Percentiles rank a stretch among this genome's conserved stretches.
Evolutionary conservation across 35 echinoderm and acorn worm species (phyloP).

Genomic region (Hemicentrotus pulcherrimus): DNA sequence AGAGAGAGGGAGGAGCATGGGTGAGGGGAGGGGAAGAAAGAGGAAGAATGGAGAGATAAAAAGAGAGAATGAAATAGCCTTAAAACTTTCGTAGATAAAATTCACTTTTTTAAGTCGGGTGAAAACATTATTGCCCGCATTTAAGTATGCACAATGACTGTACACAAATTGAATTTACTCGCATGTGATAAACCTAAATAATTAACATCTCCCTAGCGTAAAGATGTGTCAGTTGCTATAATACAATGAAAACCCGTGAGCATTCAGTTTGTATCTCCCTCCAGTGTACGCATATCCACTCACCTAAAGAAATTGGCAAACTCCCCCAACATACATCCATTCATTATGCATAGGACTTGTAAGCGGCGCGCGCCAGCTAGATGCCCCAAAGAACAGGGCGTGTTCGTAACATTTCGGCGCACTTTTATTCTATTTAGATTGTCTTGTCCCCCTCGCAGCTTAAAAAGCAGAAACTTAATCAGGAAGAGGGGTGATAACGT

Average conservation of each 20-base stretch:
- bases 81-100: too few species aligned
- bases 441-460: neutral
- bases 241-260: too few species aligned
- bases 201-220: neutral
- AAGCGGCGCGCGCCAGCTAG: neutral
- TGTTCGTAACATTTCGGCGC: neutral
- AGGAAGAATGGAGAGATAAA: neutral
- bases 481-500: neutral
- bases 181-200: conserved; percentile 10
- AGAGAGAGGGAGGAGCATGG: neutral
- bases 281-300: too few species aligned
- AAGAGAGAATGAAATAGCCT: too few species aligned
- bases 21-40: neutral
- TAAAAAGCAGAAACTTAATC: conserved; percentile 19
- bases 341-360: neutral
- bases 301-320: neutral
- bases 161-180: neutral
- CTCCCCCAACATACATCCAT: neutral
- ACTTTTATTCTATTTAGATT: neutral
- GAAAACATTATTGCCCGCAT: too few species aligned
- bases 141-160: neutral
- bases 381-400: neutral
- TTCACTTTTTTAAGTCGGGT: too few species aligned
- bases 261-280: too few species aligned
- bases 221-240: neutral